phyloP scores from a whole-genome alignment of 2,888 invertebrate species.

The Trisateles emortualis region DNA sequence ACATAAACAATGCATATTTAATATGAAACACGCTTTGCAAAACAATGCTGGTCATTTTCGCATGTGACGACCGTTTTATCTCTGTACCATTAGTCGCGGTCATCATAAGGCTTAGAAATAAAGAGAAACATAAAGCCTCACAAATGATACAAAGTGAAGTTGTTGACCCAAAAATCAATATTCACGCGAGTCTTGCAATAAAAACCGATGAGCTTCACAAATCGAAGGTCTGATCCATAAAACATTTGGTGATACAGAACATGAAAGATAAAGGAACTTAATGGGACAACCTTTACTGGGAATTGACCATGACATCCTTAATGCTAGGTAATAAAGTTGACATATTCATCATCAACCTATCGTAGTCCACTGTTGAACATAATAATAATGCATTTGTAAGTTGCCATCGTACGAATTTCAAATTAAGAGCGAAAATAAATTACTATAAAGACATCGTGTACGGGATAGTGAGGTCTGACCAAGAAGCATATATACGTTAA shows the following conservation, averaged over 20 bases:
- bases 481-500: no score
- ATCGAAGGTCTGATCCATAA: slow-evolving; percentile 80
- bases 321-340: no score
- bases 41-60: slow-evolving; percentile 43
- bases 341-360: no score
- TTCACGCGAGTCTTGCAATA: slow-evolving; percentile 77
- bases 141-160: slow-evolving; percentile 70
- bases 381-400: no score
- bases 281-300: neutral
- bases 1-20: slow-evolving; percentile 44
- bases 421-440: no score
- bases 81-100: slow-evolving; percentile 57
- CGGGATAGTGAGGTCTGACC: no score
- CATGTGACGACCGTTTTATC: slow-evolving; percentile 51
- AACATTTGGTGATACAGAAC: slow-evolving; percentile 68
- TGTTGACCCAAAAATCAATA: slow-evolving; percentile 85
- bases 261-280: slow-evolving; percentile 20
- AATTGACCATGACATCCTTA: no score
- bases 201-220: slow-evolving; percentile 77
- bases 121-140: slow-evolving; percentile 56
- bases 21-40: slow-evolving; percentile 41
- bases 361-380: no score
- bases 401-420: no score
- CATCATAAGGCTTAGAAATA: slow-evolving; percentile 59
- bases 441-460: no score